Percentiles rank a stretch among this genome's conserved stretches.
These are phyloP conservation scores for Cantharis rustica DNA, from an alignment of 2,888 invertebrate species.

Conservation along the genomic window DNA sequence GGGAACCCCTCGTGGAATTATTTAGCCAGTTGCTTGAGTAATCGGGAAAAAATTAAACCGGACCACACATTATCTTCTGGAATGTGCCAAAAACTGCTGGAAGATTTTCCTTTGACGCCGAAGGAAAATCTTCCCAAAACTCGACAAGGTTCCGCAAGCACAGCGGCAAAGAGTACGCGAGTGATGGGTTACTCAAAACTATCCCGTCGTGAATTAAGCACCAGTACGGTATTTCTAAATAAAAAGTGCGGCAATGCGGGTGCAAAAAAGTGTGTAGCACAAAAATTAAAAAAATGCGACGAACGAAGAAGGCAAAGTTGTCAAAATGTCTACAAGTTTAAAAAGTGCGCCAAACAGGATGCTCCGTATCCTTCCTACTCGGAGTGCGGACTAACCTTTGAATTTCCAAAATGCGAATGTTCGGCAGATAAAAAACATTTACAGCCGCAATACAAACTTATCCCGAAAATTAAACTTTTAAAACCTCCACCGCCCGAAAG, in stretches of 20 bases:
- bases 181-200: background rate
- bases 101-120: background rate
- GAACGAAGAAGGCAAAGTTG: background rate
- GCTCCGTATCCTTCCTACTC: conserved; percentile 43
- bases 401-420: conserved; percentile 39
- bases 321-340: background rate
- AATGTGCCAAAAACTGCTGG: background rate
- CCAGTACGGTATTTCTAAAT: background rate
- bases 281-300: background rate
- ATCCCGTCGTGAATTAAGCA: background rate
- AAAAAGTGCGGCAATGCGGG: background rate
- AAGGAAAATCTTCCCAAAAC: background rate
- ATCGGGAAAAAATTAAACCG: background rate
- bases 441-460: conserved; percentile 39
- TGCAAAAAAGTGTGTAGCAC: background rate
- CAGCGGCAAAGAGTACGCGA: background rate
- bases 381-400: conserved; percentile 38
- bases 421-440: conserved; percentile 30
- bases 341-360: conserved; percentile 38
- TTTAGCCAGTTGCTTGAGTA: background rate
- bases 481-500: conserved; percentile 36
- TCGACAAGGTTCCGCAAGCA: background rate
- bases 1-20: background rate
- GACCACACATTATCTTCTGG: background rate
- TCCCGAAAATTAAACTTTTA: conserved; percentile 15